Evolutionary conservation across 2,797 vertebrate species (phyloP), one percentile per base, ranked within the genome.

Genomic region (Lagocephalus sceleratus): DNA sequence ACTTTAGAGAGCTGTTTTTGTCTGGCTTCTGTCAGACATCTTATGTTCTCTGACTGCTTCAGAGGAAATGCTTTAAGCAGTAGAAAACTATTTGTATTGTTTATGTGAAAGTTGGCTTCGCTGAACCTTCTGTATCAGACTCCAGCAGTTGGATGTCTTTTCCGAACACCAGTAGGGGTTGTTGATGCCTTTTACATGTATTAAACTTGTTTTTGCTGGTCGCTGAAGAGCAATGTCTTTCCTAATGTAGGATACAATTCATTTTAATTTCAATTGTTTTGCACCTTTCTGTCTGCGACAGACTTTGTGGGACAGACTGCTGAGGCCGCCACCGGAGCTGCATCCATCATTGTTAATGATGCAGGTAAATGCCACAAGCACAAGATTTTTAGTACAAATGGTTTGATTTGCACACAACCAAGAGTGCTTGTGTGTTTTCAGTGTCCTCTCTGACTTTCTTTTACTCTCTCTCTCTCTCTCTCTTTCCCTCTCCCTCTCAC

Each of bases 281-380:
- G 7, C n/a, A 41, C 11, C 19, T 12, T 50, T 54, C 21, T 75
- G 67, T 78, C 71, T 89, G 62, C 83, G 68, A 85, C 85, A 99
- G 96, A 91, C 60, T 96, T 94, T 87, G 90, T 93, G 60, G 88
- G 83, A 71, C 97, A 97, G 85, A 94, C 93, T 47, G 80, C 89
- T 58, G 90, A 92, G 32, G 94, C 94, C 66, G 92, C 94, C 51
- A 98, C 97, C 47, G 97, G 96, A 87, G 82, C 92, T 50, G 96
- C 97, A 76, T 94, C 95, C 78, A 94, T 98, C 83, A 92, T 94
- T 62, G 94, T 98, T 63, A 93, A 95, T 67, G 82, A 89, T 54
- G 92, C 94, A 95, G 96, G 95, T 98, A 91, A 86, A 71, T 14
- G 43, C 41, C 60, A 66, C 47, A 43, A 11, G 25, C 20, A 8